A percentile compares a stretch with the other conserved stretches of the same genome.
These are phyloP conservation scores for Nemurella pictetii DNA, from an alignment of 2,888 invertebrate genomes.

Conservation along the genomic window DNA sequence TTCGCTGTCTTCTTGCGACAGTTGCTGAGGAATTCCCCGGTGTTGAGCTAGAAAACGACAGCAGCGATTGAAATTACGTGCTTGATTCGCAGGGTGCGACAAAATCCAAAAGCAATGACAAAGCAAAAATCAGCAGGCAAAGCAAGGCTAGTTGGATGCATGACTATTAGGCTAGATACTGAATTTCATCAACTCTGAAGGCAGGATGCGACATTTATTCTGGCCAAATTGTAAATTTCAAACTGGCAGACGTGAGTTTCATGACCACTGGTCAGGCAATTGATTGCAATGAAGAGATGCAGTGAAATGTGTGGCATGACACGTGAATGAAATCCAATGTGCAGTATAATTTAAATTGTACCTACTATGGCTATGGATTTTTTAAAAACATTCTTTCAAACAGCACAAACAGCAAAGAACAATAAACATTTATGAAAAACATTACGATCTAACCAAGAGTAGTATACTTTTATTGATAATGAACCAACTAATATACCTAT, in stretches of 20 bases:
- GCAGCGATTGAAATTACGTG: slow-evolving; percentile 29
- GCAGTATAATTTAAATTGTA: too few species aligned
- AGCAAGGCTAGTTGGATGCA: background rate
- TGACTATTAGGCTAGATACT: background rate
- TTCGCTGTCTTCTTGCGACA: slow-evolving; percentile 76
- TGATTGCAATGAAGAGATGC: background rate
- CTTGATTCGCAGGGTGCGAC: background rate
- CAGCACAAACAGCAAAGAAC: too few species aligned
- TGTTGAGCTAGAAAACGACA: slow-evolving; percentile 54
- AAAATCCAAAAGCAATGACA: background rate
- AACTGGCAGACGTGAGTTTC: background rate
- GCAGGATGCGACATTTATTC: background rate
- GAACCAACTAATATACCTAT: background rate
- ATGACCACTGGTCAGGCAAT: background rate
- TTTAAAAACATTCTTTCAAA: too few species aligned
- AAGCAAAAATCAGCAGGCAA: background rate
- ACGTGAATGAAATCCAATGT: background rate
- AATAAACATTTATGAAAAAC: too few species aligned
- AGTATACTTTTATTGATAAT: background rate
- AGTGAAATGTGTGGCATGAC: background rate
- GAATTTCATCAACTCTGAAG: background rate
- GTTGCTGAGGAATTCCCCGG: slow-evolving; percentile 51
- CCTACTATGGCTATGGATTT: too few species aligned
- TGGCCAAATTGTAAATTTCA: background rate
- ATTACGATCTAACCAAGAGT: too few species aligned